Percentiles rank a stretch among this genome's conserved stretches.
These are phyloP conservation scores for Cheilosia scutellata DNA, from an alignment of 2,888 invertebrate species.

Conservation along the genomic window DNA sequence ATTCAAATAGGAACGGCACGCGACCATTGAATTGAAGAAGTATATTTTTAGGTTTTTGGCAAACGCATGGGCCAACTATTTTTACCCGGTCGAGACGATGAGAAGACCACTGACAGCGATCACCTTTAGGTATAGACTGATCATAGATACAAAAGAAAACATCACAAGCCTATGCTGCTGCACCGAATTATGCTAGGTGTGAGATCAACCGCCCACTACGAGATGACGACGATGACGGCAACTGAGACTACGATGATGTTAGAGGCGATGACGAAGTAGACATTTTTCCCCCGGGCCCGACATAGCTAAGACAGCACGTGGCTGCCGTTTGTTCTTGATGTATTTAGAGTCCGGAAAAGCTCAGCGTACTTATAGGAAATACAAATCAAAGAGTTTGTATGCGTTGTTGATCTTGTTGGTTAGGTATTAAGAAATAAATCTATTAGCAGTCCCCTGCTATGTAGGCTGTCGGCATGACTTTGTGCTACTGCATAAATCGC, in stretches of 20 bases:
- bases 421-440: constrained; percentile 59
- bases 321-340: constrained; percentile 15
- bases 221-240: constrained; percentile 17
- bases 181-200: constrained; percentile 42
- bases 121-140: constrained; percentile 69
- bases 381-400: constrained; percentile 44
- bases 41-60: constrained; percentile 51
- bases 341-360: constrained; percentile 35
- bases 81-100: constrained; percentile 37
- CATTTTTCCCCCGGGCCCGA: background rate
- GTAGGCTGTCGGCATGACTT: constrained; percentile 3
- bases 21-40: constrained; percentile 42
- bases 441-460: constrained; percentile 37
- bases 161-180: constrained; percentile 48
- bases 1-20: constrained; percentile 49
- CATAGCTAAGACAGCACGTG: constrained; percentile 36
- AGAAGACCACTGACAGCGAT: constrained; percentile 64
- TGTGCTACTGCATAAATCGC: constrained; percentile 7
- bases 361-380: constrained; percentile 41
- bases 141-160: constrained; percentile 46
- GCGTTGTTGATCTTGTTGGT: background rate
- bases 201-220: constrained; percentile 55
- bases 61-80: constrained; percentile 52
- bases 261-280: constrained; percentile 43
- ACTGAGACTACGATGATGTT: constrained; percentile 29